Evolutionary conservation across 2,113 vertebrate species (phyloP).

Genomic region (Nibea coibor): DNA sequence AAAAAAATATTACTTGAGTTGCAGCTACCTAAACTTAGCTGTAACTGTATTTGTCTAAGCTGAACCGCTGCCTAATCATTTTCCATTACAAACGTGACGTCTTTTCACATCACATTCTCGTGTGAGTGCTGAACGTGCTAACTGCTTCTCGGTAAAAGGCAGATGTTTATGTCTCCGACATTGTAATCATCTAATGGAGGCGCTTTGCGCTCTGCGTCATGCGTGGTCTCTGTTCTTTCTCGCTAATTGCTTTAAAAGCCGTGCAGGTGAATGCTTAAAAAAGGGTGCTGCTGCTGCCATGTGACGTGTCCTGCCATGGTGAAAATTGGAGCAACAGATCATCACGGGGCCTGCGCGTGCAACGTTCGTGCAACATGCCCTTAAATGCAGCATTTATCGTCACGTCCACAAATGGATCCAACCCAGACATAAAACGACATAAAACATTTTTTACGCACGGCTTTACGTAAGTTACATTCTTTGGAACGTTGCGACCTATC

Average conservation of each 20-base stretch:
- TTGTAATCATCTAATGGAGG: neutral
- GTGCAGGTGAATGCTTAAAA: conserved; percentile 3
- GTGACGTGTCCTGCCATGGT: neutral
- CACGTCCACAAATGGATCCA: no score
- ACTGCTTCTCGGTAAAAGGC: neutral
- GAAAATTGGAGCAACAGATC: neutral
- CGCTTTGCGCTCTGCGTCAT: conserved; percentile 1
- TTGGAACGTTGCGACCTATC: neutral
- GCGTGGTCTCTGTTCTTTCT: neutral
- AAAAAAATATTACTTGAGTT: neutral
- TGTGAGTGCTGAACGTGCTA: neutral
- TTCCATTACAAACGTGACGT: neutral
- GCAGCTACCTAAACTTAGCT: neutral
- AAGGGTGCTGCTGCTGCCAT: neutral
- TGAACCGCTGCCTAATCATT: neutral
- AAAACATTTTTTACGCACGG: neutral
- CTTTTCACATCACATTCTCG: neutral
- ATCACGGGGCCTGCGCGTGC: neutral
- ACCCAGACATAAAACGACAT: no score
- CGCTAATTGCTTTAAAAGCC: conserved; percentile 29
- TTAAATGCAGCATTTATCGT: neutral
- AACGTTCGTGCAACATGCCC: neutral
- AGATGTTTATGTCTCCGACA: neutral
- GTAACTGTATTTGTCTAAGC: neutral
- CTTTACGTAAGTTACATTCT: neutral